Base-by-base conservation (phyloP, 2,888 invertebrate genomes). In the Tenthredo scrophulariae region DNA sequence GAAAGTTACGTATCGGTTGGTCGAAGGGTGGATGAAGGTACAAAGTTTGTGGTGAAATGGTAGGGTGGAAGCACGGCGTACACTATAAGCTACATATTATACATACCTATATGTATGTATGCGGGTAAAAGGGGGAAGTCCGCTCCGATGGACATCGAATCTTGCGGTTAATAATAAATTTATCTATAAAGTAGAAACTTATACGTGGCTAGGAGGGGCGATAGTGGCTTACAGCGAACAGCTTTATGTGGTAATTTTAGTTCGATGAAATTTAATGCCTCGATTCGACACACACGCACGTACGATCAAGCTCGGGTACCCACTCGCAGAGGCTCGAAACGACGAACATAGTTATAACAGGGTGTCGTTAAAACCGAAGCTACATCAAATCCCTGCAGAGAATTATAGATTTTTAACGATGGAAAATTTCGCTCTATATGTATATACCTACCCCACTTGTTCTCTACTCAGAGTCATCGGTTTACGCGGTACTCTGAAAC, bases 221-320 rank as follows among this genome's bases (percentile, higher is more conserved):
- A 29, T 29, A 29, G 46, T 26, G n/a, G 29, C 9, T 46, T 75
- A 75, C 13, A 74, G 46, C 4, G 26, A n/a, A 33, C 33, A 77
- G 33, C 54, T 77, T 77, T 77, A 80, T 62, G 80, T 62, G 80
- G 80, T 80, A n/a, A 43, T 80, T 80, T 80, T 33, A 58, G 58
- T 62, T 58, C 58, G 80, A 80, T 62, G 80, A 80, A 80, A 62
- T 80, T 62, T 80, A 80, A 80, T 54, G 77, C 77, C 54, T 54
- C 77, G 77, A 77, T 77, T 33, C 50, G 2, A 50, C 46, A 54
- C 77, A 54, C 15, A 77, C 54, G 46, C 77, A 54, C 75, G 46
- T 26, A 46, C 75, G 26, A 46, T 33, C 15, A 10, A 70, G 10
- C 29, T 18, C 26, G 13, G 26, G n/a, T 37, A 37, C 13, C 18